A percentile compares a stretch with the other conserved stretches of the same genome.
Evolutionary conservation across 2,888 invertebrate species (phyloP).

Genomic region (Drosophila nr. fundita): DNA sequence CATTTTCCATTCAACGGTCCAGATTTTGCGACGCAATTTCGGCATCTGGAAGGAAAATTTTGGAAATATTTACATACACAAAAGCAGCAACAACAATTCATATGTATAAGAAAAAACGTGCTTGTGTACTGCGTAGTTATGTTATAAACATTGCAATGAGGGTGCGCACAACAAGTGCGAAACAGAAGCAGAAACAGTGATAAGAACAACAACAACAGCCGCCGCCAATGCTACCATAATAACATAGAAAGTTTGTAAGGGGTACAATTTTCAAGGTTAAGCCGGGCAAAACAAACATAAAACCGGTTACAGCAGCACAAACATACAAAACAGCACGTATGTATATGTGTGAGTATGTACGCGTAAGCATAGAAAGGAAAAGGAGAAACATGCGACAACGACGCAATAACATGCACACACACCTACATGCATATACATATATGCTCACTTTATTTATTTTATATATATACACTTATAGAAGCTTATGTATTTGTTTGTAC

Average conservation of each 20-base stretch:
- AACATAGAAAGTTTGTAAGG: slow-evolving; percentile 62
- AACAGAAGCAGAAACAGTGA: slow-evolving; percentile 41
- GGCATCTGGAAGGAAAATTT: slow-evolving; percentile 27
- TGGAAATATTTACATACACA: slow-evolving; percentile 32
- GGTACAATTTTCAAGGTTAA: slow-evolving; percentile 81
- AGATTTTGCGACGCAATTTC: slow-evolving; percentile 74
- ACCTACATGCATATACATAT: background rate
- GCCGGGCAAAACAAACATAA: slow-evolving; percentile 82
- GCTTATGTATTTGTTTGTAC: slow-evolving; percentile 4
- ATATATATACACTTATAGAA: background rate
- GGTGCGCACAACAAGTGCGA: slow-evolving; percentile 68
- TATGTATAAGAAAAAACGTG: background rate
- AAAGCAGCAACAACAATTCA: slow-evolving; percentile 23
- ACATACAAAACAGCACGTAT: slow-evolving; percentile 8
- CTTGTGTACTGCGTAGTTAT: slow-evolving; percentile 11
- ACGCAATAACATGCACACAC: slow-evolving; percentile 47
- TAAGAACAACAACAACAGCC: slow-evolving; percentile 40
- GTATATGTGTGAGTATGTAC: slow-evolving; percentile 8
- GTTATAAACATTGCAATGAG: slow-evolving; percentile 26
- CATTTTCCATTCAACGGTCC: slow-evolving; percentile 21
- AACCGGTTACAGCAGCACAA: slow-evolving; percentile 67
- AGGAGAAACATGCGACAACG: slow-evolving; percentile 28
- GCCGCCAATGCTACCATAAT: slow-evolving; percentile 51
- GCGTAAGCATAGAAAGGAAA: slow-evolving; percentile 3
- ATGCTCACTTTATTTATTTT: background rate